Percentiles rank a stretch among this genome's conserved stretches.
These are phyloP conservation scores for Eumaeus atala DNA, from an alignment of 1,140 invertebrate species.

Conservation along the genomic window DNA sequence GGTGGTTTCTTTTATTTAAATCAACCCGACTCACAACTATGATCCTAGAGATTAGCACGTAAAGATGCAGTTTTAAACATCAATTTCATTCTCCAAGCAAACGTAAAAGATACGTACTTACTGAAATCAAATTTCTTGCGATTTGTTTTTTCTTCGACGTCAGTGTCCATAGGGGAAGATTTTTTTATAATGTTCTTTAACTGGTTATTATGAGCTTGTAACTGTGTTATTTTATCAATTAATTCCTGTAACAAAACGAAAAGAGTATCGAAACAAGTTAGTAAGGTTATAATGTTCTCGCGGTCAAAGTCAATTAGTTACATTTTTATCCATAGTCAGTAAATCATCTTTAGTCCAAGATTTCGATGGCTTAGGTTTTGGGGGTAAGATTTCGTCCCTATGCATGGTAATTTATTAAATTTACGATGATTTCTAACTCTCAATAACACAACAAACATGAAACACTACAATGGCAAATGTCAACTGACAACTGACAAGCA, in stretches of 20 bases:
- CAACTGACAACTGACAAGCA: too few species aligned
- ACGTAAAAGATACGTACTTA: constrained; percentile 64
- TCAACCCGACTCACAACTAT: too few species aligned
- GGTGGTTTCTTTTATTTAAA: too few species aligned
- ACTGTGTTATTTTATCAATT: constrained; percentile 76
- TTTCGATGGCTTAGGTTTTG: constrained; percentile 43
- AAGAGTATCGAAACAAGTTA: constrained; percentile 3
- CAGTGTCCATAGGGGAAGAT: constrained; percentile 34
- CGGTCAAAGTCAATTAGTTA: constrained; percentile 27
- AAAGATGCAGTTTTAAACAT: too few species aligned
- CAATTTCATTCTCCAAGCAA: not conserved
- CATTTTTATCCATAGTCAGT: constrained; percentile 47
- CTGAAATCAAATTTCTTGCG: constrained; percentile 76
- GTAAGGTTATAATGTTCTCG: constrained; percentile 27
- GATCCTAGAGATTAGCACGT: too few species aligned
- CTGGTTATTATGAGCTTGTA: constrained; percentile 79
- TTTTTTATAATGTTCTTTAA: constrained; percentile 78
- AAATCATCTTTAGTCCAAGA: constrained; percentile 39
- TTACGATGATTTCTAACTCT: too few species aligned
- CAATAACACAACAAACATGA: too few species aligned
- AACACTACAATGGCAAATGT: too few species aligned
- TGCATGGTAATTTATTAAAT: constrained; percentile 22
- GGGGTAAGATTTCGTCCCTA: constrained; percentile 21
- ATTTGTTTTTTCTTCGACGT: constrained; percentile 30
- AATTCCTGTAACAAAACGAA: constrained; percentile 69